Percentiles rank a stretch among this genome's conserved stretches.
Evolutionary conservation across 2,888 invertebrate species (phyloP).

Genomic region (Falcaria lacertinaria): DNA sequence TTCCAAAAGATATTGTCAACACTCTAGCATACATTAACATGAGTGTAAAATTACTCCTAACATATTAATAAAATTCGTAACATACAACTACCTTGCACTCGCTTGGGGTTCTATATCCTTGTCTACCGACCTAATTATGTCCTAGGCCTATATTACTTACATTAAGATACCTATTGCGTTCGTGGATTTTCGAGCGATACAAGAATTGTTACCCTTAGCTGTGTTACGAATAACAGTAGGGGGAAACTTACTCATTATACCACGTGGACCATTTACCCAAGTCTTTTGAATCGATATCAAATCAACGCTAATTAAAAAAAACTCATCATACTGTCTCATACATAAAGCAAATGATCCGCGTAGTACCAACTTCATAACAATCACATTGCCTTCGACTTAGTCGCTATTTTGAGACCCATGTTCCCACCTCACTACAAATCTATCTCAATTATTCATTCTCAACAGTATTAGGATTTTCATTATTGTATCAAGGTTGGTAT

Average conservation of each 20-base stretch:
- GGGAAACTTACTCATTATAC: too few relatives aligned
- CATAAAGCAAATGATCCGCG: conserved; percentile 15
- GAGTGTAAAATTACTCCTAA: conserved; percentile 61
- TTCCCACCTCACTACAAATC: conserved; percentile 33
- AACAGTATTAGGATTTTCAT: conserved; percentile 9
- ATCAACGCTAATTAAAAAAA: too few relatives aligned
- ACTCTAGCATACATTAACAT: conserved; percentile 63
- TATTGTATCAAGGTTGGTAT: background rate
- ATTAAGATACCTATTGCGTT: conserved; percentile 23
- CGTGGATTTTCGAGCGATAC: conserved; percentile 32
- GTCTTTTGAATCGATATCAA: too few relatives aligned
- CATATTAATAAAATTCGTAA: conserved; percentile 52
- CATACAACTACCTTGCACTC: conserved; percentile 28
- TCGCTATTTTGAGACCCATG: conserved; percentile 59
- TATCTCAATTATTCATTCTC: conserved; percentile 1
- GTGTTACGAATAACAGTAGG: too few relatives aligned
- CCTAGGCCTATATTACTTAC: conserved; percentile 28
- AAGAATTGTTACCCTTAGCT: too few relatives aligned
- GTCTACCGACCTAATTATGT: conserved; percentile 28
- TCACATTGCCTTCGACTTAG: conserved; percentile 47
- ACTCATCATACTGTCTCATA: background rate
- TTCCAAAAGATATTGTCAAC: conserved; percentile 78
- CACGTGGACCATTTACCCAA: background rate
- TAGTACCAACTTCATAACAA: conserved; percentile 19
- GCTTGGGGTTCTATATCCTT: conserved; percentile 12